phyloP scores from a whole-genome alignment of 2,888 invertebrate genomes.

The Ennomos quercinarius region DNA sequence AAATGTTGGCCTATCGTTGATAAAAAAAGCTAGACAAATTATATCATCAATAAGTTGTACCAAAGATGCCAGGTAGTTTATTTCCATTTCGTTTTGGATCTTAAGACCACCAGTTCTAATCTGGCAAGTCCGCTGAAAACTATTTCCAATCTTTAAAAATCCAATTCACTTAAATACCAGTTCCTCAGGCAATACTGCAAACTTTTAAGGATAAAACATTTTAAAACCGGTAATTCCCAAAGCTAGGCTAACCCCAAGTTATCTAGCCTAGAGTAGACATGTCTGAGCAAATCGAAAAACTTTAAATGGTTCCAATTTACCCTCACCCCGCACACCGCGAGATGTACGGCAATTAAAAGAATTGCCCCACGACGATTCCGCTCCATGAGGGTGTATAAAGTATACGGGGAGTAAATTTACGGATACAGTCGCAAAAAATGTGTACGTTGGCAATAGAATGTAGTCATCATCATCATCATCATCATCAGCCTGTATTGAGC shows the following conservation, averaged over 20 bases:
- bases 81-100: too few relatives aligned
- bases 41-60: too few relatives aligned
- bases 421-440: too few relatives aligned
- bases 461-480: too few relatives aligned
- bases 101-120: too few relatives aligned
- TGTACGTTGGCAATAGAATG: too few relatives aligned
- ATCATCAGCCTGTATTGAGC: too few relatives aligned
- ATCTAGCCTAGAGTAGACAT: slow-evolving; percentile 51
- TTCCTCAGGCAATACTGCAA: slow-evolving; percentile 4
- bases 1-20: too few relatives aligned
- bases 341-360: slow-evolving; percentile 80
- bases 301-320: slow-evolving; percentile 75
- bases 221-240: slow-evolving; percentile 20
- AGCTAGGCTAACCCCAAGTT: slow-evolving; percentile 43
- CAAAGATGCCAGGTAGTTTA: too few relatives aligned
- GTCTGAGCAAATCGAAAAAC: slow-evolving; percentile 78
- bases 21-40: too few relatives aligned
- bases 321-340: slow-evolving; percentile 43
- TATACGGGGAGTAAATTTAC: not conserved
- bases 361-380: slow-evolving; percentile 64
- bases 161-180: slow-evolving; percentile 12
- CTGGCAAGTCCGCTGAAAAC: not conserved
- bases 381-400: slow-evolving; percentile 15
- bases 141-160: slow-evolving; percentile 3
- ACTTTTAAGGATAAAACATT: slow-evolving; percentile 22